A percentile compares a stretch with the other conserved stretches of the same genome.
These are phyloP conservation scores for Pseudorhombus dupliciocellatus DNA, from an alignment of 2,113 vertebrate genomes.

Conservation along the genomic window DNA sequence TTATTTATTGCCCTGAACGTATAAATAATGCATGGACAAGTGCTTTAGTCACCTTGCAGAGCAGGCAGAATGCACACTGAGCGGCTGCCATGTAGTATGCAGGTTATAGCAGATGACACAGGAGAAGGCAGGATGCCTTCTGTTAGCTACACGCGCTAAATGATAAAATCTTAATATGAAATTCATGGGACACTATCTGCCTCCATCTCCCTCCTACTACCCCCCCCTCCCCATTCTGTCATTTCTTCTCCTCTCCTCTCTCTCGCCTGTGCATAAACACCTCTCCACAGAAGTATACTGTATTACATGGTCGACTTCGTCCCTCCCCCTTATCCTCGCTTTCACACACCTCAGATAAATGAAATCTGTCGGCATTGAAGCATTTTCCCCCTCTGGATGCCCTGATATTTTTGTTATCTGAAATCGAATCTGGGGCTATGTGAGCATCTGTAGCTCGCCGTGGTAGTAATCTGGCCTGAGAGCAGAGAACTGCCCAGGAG, in stretches of 20 bases:
- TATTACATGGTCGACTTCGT: constrained; percentile 59
- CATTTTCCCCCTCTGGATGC: constrained; percentile 64
- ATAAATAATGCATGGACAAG: constrained; percentile 58
- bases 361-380: constrained; percentile 67
- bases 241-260: constrained; percentile 42
- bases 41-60: constrained; percentile 40
- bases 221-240: constrained; percentile 39
- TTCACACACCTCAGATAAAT: constrained; percentile 72
- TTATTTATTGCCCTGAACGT: constrained; percentile 38
- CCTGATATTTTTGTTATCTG: constrained; percentile 76
- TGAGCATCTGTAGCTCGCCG: constrained; percentile 51
- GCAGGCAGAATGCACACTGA: constrained; percentile 36
- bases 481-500: constrained; percentile 64
- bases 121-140: constrained; percentile 61
- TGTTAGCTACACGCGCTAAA: constrained; percentile 69
- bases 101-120: constrained; percentile 56
- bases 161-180: constrained; percentile 74
- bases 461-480: constrained; percentile 72
- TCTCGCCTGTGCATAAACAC: constrained; percentile 56
- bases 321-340: constrained; percentile 58
- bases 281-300: constrained; percentile 36
- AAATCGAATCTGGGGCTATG: constrained; percentile 74
- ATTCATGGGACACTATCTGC: constrained; percentile 70
- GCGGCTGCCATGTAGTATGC: constrained; percentile 40
- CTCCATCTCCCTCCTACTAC: constrained; percentile 61